Evolutionary conservation across 2,113 vertebrate genomes (phyloP).

Genomic region (Vimba vimba): DNA sequence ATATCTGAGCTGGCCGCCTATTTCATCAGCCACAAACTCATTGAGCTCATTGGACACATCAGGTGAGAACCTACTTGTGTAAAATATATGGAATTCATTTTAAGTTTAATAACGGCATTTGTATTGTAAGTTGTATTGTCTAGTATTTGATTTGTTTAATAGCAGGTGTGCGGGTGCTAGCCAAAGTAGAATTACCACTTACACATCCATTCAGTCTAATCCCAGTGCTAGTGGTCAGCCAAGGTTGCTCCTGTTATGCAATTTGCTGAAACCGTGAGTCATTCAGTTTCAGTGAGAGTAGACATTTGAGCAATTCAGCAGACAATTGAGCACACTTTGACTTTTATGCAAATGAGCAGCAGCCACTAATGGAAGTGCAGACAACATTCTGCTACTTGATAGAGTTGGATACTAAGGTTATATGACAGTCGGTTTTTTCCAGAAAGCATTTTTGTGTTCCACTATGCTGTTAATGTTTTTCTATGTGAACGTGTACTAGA

Average conservation of each 20-base stretch:
- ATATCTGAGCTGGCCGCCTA: conserved; percentile 92
- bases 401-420: not conserved
- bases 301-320: not conserved
- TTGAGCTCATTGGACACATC: conserved; percentile 96
- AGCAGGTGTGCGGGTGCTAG: not conserved
- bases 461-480: not conserved
- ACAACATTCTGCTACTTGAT: not conserved
- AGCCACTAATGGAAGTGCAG: not conserved
- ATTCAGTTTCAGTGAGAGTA: not conserved
- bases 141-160: not conserved
- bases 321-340: not conserved
- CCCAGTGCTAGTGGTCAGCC: not conserved
- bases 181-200: conserved; percentile 6
- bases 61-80: conserved; percentile 73
- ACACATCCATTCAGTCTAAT: not conserved
- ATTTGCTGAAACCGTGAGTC: not conserved
- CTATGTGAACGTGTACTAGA: not conserved
- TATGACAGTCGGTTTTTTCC: not conserved
- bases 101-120: not conserved
- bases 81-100: not conserved
- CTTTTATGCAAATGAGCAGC: not conserved
- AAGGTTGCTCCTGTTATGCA: not conserved
- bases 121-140: not conserved
- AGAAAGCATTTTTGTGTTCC: not conserved
- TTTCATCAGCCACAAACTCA: conserved; percentile 97